Evolutionary conservation across 1,140 invertebrate species (phyloP).

Genomic region (Hyphantria cunea): DNA sequence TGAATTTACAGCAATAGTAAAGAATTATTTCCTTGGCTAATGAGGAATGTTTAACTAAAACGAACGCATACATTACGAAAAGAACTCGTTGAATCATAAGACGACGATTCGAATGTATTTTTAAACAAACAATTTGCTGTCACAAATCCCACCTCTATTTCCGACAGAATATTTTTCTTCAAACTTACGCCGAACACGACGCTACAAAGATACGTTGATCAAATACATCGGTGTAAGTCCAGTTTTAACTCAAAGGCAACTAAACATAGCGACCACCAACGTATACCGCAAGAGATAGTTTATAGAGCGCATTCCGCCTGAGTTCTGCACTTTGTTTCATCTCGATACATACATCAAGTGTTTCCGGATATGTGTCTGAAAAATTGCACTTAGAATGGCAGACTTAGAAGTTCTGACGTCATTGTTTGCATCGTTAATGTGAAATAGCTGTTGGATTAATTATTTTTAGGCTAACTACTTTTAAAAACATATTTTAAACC

Average conservation of each 20-base stretch:
- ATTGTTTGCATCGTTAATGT: background rate
- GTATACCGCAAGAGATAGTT: constrained; percentile 8
- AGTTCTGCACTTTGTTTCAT: constrained; percentile 14
- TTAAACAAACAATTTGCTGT: background rate
- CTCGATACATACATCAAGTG: constrained; percentile 19
- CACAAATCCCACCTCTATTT: constrained; percentile 1
- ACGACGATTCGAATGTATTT: background rate
- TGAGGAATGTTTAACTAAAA: too few species aligned
- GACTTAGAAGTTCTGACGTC: background rate
- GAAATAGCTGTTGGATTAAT: background rate
- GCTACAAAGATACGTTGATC: constrained; percentile 6
- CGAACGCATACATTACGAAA: too few species aligned
- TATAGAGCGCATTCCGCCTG: constrained; percentile 17
- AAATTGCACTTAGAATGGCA: constrained; percentile 7
- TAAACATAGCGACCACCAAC: constrained; percentile 22
- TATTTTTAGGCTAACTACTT: background rate
- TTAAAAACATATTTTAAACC: too few species aligned
- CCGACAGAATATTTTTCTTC: background rate
- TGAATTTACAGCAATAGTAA: background rate
- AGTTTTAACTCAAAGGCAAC: constrained; percentile 14
- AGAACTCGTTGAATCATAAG: background rate
- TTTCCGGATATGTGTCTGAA: constrained; percentile 13
- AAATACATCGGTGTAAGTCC: background rate
- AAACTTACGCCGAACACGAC: background rate
- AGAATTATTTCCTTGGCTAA: too few species aligned